Conservation (phyloP, 2,113 vertebrate genomes). For the Aptenodytes forsteri region DNA sequence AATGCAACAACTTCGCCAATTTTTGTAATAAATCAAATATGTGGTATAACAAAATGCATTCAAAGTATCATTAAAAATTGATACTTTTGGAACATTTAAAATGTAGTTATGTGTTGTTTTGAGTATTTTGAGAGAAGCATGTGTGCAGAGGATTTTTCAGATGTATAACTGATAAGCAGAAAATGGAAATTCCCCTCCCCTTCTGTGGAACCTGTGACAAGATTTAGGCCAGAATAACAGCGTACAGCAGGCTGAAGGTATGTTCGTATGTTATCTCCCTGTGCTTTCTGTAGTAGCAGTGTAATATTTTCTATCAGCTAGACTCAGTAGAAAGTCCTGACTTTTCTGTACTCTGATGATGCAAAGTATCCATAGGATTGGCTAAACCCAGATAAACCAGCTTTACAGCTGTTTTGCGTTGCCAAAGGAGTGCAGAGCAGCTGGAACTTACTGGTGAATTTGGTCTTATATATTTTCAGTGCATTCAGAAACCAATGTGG, state of each 20-base stretch:
- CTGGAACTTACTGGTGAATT: slow-evolving; percentile 12
- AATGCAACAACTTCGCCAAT: not conserved
- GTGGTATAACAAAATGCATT: not conserved
- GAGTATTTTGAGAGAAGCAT: not conserved
- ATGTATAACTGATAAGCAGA: not conserved
- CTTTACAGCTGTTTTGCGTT: not conserved
- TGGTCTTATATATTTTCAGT: not conserved
- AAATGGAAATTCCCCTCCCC: not conserved
- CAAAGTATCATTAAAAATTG: not conserved
- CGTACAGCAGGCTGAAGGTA: not conserved
- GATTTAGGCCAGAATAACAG: not conserved
- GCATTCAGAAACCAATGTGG: not conserved
- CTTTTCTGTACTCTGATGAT: not conserved
- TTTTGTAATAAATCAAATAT: slow-evolving; percentile 52
- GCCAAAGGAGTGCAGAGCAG: not conserved
- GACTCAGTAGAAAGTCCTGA: not conserved
- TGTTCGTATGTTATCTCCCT: not conserved
- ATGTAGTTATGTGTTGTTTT: not conserved
- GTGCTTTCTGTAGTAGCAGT: not conserved
- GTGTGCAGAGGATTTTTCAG: not conserved
- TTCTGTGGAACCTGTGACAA: not conserved
- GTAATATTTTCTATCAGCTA: not conserved
- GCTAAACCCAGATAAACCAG: not conserved
- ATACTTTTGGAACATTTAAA: not conserved
- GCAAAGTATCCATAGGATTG: not conserved